These are phyloP conservation scores for Chaetodon trifasciatus DNA, from an alignment of 2,797 vertebrate genomes.

Conservation along the genomic window DNA sequence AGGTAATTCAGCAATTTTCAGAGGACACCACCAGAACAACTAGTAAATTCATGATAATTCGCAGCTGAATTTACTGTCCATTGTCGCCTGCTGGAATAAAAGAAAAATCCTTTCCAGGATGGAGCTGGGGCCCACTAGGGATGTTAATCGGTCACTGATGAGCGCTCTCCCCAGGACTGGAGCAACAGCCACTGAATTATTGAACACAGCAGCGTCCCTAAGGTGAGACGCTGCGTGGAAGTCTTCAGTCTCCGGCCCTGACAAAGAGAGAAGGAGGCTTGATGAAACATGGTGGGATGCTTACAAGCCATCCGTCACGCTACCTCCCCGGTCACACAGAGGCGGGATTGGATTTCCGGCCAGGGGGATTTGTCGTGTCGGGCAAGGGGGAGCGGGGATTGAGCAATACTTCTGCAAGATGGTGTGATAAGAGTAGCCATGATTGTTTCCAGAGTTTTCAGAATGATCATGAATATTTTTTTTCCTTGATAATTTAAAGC, in stretches of 20 bases:
- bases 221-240: constrained; percentile 75
- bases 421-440: constrained; percentile 40
- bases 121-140: constrained; percentile 39
- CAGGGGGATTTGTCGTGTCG: constrained; percentile 66
- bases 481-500: constrained; percentile 22
- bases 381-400: constrained; percentile 30
- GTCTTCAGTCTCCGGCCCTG: constrained; percentile 76
- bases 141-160: constrained; percentile 76
- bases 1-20: background rate
- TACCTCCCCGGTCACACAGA: constrained; percentile 57
- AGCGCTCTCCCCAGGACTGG: constrained; percentile 73
- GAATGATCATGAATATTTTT: constrained; percentile 53
- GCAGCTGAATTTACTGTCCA: constrained; percentile 34
- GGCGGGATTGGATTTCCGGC: constrained; percentile 76
- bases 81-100: background rate
- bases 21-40: background rate
- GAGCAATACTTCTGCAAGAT: constrained; percentile 63
- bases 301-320: constrained; percentile 80
- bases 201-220: constrained; percentile 72
- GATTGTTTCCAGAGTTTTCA: constrained; percentile 58
- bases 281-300: constrained; percentile 81
- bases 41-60: constrained; percentile 43
- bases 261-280: constrained; percentile 73
- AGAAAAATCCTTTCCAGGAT: constrained; percentile 19
- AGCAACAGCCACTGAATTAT: constrained; percentile 83